A percentile compares a stretch with the other conserved stretches of the same genome.
phyloP scores from a whole-genome alignment of 2,113 vertebrate species.

The Melanostigma gelatinosum region DNA sequence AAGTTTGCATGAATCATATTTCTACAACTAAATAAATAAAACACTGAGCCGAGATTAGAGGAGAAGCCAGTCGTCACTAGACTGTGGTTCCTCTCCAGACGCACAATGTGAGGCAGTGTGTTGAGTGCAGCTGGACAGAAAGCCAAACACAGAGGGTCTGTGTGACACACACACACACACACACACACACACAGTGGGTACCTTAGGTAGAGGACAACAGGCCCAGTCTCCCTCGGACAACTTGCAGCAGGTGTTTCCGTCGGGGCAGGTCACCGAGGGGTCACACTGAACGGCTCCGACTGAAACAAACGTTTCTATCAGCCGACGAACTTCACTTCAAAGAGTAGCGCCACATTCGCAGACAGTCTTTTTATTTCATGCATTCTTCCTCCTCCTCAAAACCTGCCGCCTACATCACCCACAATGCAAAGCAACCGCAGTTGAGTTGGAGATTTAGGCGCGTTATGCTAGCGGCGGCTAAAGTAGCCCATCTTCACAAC shows the following conservation, averaged over 20 bases:
- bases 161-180: no score
- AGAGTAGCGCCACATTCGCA: background rate
- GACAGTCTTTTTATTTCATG: background rate
- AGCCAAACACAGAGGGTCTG: background rate
- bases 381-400: background rate
- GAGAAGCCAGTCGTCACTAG: no score
- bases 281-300: slow-evolving; percentile 71
- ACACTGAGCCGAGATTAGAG: no score
- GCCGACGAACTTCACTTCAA: background rate
- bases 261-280: slow-evolving; percentile 79
- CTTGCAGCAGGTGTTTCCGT: slow-evolving; percentile 86
- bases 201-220: slow-evolving; percentile 82
- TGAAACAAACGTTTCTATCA: slow-evolving; percentile 24
- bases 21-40: no score
- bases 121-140: slow-evolving; percentile 3
- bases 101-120: no score
- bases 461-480: no score
- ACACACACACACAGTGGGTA: background rate
- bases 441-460: no score
- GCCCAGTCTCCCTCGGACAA: slow-evolving; percentile 66
- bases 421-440: background rate
- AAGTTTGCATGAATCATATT: no score
- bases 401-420: background rate
- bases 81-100: no score
- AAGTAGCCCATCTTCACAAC: background rate